Evolutionary conservation across 2,113 vertebrate genomes (phyloP), one percentile per base, ranked within the genome.

Genomic region (Aplodontia rufa): DNA sequence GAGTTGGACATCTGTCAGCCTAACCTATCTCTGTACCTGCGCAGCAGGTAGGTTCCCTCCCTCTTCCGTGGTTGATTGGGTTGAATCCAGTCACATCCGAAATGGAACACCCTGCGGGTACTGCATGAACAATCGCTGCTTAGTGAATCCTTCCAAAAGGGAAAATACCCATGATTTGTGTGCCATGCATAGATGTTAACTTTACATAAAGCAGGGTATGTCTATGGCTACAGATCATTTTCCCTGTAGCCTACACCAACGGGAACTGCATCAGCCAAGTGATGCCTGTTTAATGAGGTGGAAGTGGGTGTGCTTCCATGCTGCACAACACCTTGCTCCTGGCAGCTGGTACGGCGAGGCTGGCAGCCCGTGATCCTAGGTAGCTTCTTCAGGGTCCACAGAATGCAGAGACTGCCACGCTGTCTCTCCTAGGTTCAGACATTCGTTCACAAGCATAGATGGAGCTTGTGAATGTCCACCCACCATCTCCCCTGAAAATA

Each of bases 91-190:
- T 74, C 45, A 68, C 53, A 58, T 42, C 24, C 58, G 55, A 60
- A 55, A 53, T 28, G 49, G 42, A 49, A 83, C 26, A 47, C 35
- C 55, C 45, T 90, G 28, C 45, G 30, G 19, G 28, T 64, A 69
- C 5, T 42, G 28, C 2, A 20, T n/a, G 42, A 92, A 64, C 51
- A 53, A 58, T 30, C 47, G 49, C 60, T 68, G 51, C 42, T 37
- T 35, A 79, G 20, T 40, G 71, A 89, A 87, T 86, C 42, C 51
- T 93, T 95, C 60, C 69, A 55, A 74, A 76, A 80, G 55, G 40
- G 62, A 76, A 90, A 92, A 72, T 75, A 62, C 49, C 72, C 30
- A 32, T 72, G 79, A 8, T 55, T 51, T 64, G 1, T 74, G 28
- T 7, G 49, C 62, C 64, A 30, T 14, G 20, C 24, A 17, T 40